Evolutionary conservation across 1,140 invertebrate species (phyloP).

Genomic region (Orchestia grillus): DNA sequence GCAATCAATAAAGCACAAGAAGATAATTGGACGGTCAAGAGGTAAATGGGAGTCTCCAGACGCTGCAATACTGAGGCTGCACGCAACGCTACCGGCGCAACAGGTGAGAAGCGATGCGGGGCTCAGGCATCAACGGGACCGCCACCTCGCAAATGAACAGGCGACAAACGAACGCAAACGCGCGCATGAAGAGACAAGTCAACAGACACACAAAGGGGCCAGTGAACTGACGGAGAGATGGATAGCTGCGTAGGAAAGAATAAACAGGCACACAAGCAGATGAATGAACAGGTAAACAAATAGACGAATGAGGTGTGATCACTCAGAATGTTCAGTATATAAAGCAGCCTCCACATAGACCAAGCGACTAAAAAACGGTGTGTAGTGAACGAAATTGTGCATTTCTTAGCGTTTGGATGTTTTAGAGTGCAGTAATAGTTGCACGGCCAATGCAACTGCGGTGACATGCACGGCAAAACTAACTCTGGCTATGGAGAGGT

Average conservation of each 20-base stretch:
- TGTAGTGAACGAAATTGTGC: not conserved
- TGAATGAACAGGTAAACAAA: not conserved
- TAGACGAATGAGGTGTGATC: not conserved
- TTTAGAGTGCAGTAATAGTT: not conserved
- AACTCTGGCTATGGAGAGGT: not conserved
- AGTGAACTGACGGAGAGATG: not conserved
- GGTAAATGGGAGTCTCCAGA: not conserved
- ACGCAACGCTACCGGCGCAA: not conserved
- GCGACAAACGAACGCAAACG: not conserved
- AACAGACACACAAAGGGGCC: too few relatives aligned
- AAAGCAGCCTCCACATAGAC: not conserved
- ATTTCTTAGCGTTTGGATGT: not conserved
- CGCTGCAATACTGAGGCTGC: not conserved
- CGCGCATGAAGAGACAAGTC: too few relatives aligned
- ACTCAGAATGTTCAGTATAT: not conserved
- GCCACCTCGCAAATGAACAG: too few relatives aligned
- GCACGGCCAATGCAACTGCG: not conserved
- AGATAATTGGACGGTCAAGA: constrained; percentile 45
- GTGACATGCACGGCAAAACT: not conserved
- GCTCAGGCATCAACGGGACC: not conserved
- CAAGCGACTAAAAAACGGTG: not conserved
- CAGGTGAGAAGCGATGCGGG: not conserved
- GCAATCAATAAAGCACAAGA: constrained; percentile 37
- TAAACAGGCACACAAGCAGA: not conserved
- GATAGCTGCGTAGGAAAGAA: not conserved